Evolutionary conservation across 2,888 invertebrate species (phyloP).

Genomic region (Petrolisthes cinctipes): DNA sequence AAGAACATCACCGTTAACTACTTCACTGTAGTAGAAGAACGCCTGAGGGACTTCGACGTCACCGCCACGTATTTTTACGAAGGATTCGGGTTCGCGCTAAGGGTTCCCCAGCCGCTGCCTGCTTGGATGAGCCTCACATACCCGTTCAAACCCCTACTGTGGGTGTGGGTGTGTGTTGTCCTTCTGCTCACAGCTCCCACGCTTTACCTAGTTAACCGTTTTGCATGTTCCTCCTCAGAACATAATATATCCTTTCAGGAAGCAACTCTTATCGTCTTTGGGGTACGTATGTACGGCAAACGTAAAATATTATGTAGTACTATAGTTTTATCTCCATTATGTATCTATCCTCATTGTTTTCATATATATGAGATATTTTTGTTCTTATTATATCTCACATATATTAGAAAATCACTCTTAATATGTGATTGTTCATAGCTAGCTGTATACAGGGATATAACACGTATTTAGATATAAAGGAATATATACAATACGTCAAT

Average conservation of each 20-base stretch:
- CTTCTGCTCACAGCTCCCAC: conserved; percentile 6
- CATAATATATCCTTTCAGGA: background rate
- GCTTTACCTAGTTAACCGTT: conserved; percentile 1
- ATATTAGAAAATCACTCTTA: too few species aligned
- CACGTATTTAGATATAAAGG: too few species aligned
- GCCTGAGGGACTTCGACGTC: conserved; percentile 44
- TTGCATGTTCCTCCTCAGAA: background rate
- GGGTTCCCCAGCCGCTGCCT: conserved; percentile 34
- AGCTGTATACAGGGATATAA: too few species aligned
- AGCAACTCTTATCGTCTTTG: conserved; percentile 12
- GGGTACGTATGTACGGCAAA: conserved; percentile 13
- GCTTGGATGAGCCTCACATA: conserved; percentile 31
- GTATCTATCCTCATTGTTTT: too few species aligned
- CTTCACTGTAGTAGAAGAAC: conserved; percentile 43
- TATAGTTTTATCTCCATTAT: too few species aligned
- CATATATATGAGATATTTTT: too few species aligned
- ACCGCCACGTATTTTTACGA: conserved; percentile 54
- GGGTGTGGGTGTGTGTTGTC: conserved; percentile 11
- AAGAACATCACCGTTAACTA: conserved; percentile 57
- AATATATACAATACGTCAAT: too few species aligned
- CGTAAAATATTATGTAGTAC: too few species aligned
- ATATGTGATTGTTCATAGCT: too few species aligned
- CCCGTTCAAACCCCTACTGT: conserved; percentile 17
- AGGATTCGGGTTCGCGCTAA: conserved; percentile 36
- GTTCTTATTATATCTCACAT: too few species aligned